Conservation (phyloP, 2,113 vertebrate genomes). For the Corythornis vintsioides region DNA sequence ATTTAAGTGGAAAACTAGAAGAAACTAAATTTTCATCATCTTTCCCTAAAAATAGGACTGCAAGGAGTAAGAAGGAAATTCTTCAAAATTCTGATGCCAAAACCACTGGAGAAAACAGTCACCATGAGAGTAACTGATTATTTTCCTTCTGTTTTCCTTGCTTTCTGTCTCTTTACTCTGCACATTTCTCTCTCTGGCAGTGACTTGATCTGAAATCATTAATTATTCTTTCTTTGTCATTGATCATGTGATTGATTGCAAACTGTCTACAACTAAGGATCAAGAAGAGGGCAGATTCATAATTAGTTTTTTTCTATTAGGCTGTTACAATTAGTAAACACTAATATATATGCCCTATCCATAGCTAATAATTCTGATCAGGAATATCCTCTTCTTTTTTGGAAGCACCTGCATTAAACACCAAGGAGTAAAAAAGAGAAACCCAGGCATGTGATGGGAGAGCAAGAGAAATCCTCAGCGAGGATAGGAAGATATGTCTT, state of each 20-base stretch:
- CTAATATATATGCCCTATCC: neutral
- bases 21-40: neutral
- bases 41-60: neutral
- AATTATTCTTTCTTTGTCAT: neutral
- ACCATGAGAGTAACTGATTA: neutral
- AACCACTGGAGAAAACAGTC: neutral
- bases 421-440: neutral
- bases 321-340: neutral
- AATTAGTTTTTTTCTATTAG: no score
- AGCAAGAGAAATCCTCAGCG: neutral
- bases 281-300: no score
- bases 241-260: neutral
- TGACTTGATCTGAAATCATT: neutral
- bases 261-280: neutral
- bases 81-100: neutral
- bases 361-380: neutral
- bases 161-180: neutral
- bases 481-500: rapidly evolving
- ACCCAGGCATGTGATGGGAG: rapidly evolving
- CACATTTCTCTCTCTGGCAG: neutral
- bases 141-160: neutral
- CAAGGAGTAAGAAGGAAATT: neutral
- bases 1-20: neutral
- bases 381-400: neutral
- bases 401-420: neutral